Conservation (phyloP, 2,797 vertebrate species). For the Arnoldichthys spilopterus region DNA sequence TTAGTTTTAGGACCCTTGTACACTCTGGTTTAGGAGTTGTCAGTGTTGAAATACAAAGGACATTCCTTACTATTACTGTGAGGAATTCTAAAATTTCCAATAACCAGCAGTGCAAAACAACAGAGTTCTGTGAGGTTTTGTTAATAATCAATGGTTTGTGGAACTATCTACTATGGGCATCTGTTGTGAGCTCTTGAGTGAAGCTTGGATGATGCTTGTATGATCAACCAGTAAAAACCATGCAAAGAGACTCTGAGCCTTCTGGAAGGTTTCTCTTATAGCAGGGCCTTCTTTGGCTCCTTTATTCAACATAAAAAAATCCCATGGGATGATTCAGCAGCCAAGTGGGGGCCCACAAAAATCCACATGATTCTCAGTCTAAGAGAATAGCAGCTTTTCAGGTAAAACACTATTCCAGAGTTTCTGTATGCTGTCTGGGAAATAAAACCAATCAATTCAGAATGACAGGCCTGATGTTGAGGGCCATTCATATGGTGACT, state of each 20-base stretch:
- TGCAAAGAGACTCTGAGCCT: slow-evolving; percentile 26
- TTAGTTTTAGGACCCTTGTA: not conserved
- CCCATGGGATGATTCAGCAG: slow-evolving; percentile 41
- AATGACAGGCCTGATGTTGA: slow-evolving; percentile 39
- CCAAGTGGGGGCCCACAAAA: slow-evolving; percentile 48
- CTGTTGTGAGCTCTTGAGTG: slow-evolving; percentile 13
- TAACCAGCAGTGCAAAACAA: slow-evolving; percentile 16
- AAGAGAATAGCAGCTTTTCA: slow-evolving; percentile 43
- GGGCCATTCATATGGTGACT: slow-evolving; percentile 27
- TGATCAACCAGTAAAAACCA: slow-evolving; percentile 33
- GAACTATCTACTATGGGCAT: slow-evolving; percentile 17
- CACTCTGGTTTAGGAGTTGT: not conserved
- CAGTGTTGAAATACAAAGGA: slow-evolving; percentile 3
- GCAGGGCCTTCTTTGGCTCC: slow-evolving; percentile 32
- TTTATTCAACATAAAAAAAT: slow-evolving; percentile 47
- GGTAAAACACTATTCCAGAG: slow-evolving; percentile 50
- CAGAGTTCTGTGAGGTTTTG: slow-evolving; percentile 21
- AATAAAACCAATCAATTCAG: slow-evolving; percentile 30
- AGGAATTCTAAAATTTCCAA: not conserved
- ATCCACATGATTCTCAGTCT: slow-evolving; percentile 21
- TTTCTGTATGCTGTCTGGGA: slow-evolving; percentile 21
- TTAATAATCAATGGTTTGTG: slow-evolving; percentile 23
- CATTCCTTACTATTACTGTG: slow-evolving; percentile 3
- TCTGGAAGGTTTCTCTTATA: slow-evolving; percentile 18
- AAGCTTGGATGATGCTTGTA: slow-evolving; percentile 32